Evolutionary conservation across 1,140 invertebrate species (phyloP).

Genomic region (Trialeurodes vaporariorum): DNA sequence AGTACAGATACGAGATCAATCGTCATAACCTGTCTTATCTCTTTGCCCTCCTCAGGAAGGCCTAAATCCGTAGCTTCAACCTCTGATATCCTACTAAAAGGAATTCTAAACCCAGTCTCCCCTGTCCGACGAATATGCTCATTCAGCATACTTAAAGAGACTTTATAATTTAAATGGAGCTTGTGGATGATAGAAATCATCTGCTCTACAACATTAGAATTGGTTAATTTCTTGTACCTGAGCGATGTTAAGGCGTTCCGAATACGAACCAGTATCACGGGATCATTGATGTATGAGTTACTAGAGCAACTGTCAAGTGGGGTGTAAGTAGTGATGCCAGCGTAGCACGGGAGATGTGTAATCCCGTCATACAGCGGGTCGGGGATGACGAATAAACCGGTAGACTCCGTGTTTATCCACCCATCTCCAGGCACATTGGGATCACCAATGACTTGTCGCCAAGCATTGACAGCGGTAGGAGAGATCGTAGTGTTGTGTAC

Average conservation of each 20-base stretch:
- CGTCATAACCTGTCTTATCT: neutral
- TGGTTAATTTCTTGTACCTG: neutral
- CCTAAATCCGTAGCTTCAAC: too few relatives aligned
- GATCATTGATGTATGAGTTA: neutral
- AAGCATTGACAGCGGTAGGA: neutral
- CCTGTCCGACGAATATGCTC: neutral
- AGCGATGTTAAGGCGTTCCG: neutral
- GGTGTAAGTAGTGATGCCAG: neutral
- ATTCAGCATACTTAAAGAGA: neutral
- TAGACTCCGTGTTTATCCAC: neutral
- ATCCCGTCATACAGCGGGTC: neutral
- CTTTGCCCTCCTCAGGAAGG: neutral
- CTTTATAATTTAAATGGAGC: neutral
- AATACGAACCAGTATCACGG: neutral
- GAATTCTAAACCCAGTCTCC: neutral
- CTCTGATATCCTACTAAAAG: neutral
- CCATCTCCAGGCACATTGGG: neutral
- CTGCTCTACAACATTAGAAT: neutral
- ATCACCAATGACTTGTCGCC: neutral
- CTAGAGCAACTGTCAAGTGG: neutral
- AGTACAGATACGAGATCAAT: neutral
- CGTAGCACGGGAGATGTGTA: neutral
- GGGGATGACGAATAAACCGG: neutral
- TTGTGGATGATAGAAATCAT: neutral
- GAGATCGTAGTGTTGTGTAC: neutral